phyloP scores from a whole-genome alignment of 1,140 invertebrate species.

The Ips typographus region DNA sequence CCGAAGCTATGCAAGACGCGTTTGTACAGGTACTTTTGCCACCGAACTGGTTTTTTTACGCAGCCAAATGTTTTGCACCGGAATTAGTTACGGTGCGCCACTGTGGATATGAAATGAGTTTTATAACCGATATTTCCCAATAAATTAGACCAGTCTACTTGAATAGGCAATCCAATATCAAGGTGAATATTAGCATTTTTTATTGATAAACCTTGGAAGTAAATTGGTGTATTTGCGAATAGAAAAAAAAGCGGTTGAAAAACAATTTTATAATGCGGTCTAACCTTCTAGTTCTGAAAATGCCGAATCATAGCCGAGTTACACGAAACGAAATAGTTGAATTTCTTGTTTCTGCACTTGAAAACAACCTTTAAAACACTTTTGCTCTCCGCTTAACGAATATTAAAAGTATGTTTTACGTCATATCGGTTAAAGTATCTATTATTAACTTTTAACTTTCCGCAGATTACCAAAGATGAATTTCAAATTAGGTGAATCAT shows the following conservation, averaged over 20 bases:
- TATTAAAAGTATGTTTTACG: no score
- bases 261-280: slow-evolving; percentile 27
- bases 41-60: no score
- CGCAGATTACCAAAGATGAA: no score
- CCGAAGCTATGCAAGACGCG: no score
- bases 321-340: slow-evolving; percentile 21
- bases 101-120: slow-evolving; percentile 19
- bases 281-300: slow-evolving; percentile 27
- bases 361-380: slow-evolving; percentile 10
- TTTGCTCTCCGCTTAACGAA: no score
- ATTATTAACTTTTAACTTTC: no score
- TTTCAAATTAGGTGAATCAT: no score
- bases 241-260: slow-evolving; percentile 14
- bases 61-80: no score
- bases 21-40: no score
- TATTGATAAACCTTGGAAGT: slow-evolving; percentile 28
- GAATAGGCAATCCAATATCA: slow-evolving; percentile 29
- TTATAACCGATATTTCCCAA: slow-evolving; percentile 31
- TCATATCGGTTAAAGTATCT: no score
- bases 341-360: slow-evolving; percentile 26
- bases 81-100: slow-evolving; percentile 4
- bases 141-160: slow-evolving; percentile 30
- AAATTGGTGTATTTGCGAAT: slow-evolving; percentile 23
- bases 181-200: slow-evolving; percentile 31
- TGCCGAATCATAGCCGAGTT: slow-evolving; percentile 19